Conservation (phyloP, 2,797 vertebrate species). For the Dromococcyx pavoninus region DNA sequence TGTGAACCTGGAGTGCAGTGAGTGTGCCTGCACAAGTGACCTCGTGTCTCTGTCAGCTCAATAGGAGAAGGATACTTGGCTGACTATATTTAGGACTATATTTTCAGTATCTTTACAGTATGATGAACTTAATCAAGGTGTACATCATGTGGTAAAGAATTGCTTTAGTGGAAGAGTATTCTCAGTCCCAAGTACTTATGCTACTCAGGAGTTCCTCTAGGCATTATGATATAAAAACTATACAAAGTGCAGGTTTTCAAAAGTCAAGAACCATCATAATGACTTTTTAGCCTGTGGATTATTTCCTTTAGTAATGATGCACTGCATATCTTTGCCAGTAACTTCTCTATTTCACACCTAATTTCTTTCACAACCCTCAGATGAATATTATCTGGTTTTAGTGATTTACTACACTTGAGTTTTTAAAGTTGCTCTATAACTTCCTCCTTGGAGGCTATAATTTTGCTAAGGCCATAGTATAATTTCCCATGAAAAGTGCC, state of each 20-base stretch:
- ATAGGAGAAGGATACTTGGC: neutral
- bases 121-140: neutral
- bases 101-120: neutral
- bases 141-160: neutral
- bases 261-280: neutral
- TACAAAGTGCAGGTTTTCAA: neutral
- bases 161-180: neutral
- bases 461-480: conserved; percentile 35
- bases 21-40: neutral
- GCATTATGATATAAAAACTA: neutral
- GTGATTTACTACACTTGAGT: conserved; percentile 53
- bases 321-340: neutral
- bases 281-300: neutral
- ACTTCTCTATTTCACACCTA: conserved; percentile 59
- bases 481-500: conserved; percentile 53
- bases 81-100: neutral
- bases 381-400: conserved; percentile 40
- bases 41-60: neutral
- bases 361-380: conserved; percentile 55
- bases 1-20: neutral
- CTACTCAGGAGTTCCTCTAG: neutral
- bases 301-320: neutral
- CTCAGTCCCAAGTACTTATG: neutral
- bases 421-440: conserved; percentile 45
- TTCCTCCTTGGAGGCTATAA: conserved; percentile 31